A percentile compares a stretch with the other conserved stretches of the same genome.
phyloP scores from a whole-genome alignment of 2,113 vertebrate species.

The Syngnathus scovelli region DNA sequence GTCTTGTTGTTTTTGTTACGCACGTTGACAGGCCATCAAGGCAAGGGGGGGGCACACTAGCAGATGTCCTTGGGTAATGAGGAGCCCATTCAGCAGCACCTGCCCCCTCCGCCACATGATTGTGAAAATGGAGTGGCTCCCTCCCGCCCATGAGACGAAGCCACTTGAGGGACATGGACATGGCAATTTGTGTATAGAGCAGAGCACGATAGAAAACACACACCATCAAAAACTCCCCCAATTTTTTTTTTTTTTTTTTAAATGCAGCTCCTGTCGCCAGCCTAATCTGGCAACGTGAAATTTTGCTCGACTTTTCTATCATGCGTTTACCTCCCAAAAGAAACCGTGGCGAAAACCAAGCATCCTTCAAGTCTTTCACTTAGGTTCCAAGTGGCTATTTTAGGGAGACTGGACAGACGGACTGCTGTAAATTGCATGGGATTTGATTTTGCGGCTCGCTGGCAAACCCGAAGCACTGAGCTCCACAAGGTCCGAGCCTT shows the following conservation, averaged over 20 bases:
- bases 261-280: too few relatives aligned
- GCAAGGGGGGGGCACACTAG: constrained; percentile 50
- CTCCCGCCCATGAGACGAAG: constrained; percentile 36
- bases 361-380: neutral
- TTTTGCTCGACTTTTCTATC: neutral
- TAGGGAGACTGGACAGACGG: neutral
- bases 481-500: neutral
- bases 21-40: constrained; percentile 61
- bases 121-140: constrained; percentile 43
- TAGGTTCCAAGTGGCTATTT: neutral
- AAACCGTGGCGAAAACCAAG: neutral
- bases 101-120: constrained; percentile 58
- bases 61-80: constrained; percentile 74
- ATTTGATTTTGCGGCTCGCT: neutral
- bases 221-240: too few relatives aligned
- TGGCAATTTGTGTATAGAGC: neutral
- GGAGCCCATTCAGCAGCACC: constrained; percentile 52
- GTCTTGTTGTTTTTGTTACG: constrained; percentile 3
- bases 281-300: too few relatives aligned
- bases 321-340: neutral
- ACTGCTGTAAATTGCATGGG: neutral
- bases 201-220: neutral
- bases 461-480: neutral
- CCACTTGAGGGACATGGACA: neutral
- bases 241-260: too few relatives aligned